phyloP scores from a whole-genome alignment of 2,113 vertebrate genomes.

The Mesocricetus auratus region DNA sequence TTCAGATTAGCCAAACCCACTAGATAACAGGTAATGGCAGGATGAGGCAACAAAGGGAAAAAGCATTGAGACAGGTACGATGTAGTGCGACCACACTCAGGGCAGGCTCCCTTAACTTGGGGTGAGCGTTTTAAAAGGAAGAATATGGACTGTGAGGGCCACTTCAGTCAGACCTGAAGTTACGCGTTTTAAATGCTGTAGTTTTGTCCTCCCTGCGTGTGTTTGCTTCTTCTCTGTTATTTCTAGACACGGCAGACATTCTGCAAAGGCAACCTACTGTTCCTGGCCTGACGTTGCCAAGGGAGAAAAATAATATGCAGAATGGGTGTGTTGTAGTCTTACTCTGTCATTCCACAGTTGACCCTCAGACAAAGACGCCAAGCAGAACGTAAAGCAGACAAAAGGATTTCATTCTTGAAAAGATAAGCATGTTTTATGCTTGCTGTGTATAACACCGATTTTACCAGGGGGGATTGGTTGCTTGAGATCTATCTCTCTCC shows the following conservation, averaged over 20 bases:
- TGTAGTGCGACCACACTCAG: neutral
- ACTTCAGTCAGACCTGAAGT: slow-evolving; percentile 36
- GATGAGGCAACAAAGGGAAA: slow-evolving; percentile 59
- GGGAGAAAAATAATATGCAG: slow-evolving; percentile 13
- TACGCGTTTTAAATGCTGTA: neutral
- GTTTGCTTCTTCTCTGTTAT: neutral
- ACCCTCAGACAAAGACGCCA: slow-evolving; percentile 38
- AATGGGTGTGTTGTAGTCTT: slow-evolving; percentile 33
- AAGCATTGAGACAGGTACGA: slow-evolving; percentile 1
- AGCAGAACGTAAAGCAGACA: slow-evolving; percentile 53
- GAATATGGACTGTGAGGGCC: slow-evolving; percentile 25
- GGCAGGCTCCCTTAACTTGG: slow-evolving; percentile 13
- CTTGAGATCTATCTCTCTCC: neutral
- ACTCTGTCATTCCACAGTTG: slow-evolving; percentile 45
- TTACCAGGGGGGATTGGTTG: slow-evolving; percentile 39
- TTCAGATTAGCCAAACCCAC: slow-evolving; percentile 35
- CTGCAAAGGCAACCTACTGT: neutral
- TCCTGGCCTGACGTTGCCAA: slow-evolving; percentile 47
- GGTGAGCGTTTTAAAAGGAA: slow-evolving; percentile 53
- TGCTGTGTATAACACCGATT: slow-evolving; percentile 18
- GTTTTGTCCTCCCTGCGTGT: neutral
- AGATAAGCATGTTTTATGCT: slow-evolving; percentile 26
- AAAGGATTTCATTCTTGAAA: slow-evolving; percentile 46
- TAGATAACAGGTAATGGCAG: neutral
- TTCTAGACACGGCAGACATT: slow-evolving; percentile 9